Evolutionary conservation across 2,797 vertebrate species (phyloP).

Genomic region (Tadarida brasiliensis): DNA sequence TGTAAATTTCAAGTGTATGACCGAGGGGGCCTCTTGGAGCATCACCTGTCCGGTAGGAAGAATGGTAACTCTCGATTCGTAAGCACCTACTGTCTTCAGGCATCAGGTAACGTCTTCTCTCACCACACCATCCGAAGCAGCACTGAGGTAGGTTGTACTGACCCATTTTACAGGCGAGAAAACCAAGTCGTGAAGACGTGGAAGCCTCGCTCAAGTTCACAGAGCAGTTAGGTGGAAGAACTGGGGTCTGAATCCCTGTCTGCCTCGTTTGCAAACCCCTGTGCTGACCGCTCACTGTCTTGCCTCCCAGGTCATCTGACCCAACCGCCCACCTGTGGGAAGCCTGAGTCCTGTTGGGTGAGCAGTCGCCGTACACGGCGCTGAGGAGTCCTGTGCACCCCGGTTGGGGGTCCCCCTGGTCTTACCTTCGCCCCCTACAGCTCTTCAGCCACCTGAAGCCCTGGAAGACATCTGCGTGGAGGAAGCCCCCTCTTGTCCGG

Average conservation of each 20-base stretch:
- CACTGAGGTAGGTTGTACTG: neutral
- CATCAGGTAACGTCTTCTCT: neutral
- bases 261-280: neutral
- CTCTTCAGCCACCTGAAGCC: neutral
- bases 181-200: neutral
- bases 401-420: neutral
- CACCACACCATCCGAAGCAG: neutral
- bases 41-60: neutral
- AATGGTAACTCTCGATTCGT: neutral
- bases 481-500: neutral
- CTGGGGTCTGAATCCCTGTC: neutral
- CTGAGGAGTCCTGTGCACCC: neutral
- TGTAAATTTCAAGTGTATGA: neutral
- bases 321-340: rapidly evolving
- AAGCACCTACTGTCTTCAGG: neutral
- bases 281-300: neutral
- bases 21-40: neutral
- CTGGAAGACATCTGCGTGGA: neutral
- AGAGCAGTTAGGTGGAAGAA: neutral
- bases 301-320: neutral
- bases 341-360: neutral
- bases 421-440: neutral
- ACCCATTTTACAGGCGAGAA: neutral
- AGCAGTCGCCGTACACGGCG: rapidly evolving
- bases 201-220: neutral